Conservation (phyloP, 35 echinoderm and acorn worm genomes). For the Eucidaris tribuloides region DNA sequence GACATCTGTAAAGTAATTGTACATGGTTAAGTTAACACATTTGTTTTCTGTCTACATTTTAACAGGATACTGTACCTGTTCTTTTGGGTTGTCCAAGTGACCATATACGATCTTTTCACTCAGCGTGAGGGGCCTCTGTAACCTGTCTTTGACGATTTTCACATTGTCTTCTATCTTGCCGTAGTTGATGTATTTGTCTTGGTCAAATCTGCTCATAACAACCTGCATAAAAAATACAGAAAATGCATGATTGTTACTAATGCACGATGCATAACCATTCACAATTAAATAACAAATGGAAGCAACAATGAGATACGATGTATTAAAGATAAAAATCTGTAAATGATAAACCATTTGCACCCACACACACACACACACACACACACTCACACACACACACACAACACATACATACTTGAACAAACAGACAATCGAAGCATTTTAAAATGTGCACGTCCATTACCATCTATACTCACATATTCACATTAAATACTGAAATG, state of each 20-base stretch:
- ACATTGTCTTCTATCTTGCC: constrained; percentile 62
- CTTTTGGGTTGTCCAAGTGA: constrained; percentile 89
- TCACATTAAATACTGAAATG: no score
- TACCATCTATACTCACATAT: no score
- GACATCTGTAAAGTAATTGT: no score
- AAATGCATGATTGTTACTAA: neutral
- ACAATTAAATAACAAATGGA: no score
- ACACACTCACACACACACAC: no score
- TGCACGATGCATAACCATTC: neutral
- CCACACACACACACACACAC: neutral
- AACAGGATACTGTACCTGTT: no score
- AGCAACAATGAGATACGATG: neutral
- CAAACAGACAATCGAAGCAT: no score
- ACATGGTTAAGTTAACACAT: no score
- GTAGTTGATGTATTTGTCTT: constrained; percentile 72
- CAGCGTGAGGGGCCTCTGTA: constrained; percentile 83
- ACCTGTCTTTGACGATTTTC: constrained; percentile 75
- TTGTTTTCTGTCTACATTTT: no score
- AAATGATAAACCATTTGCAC: neutral
- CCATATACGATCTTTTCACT: constrained; percentile 96
- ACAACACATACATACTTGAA: no score
- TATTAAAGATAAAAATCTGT: neutral
- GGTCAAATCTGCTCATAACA: constrained; percentile 89
- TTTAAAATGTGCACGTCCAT: no score
- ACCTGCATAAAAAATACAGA: constrained; percentile 17